Base-by-base conservation (phyloP, 2,888 invertebrate species). In the Melipona bicolor region DNA sequence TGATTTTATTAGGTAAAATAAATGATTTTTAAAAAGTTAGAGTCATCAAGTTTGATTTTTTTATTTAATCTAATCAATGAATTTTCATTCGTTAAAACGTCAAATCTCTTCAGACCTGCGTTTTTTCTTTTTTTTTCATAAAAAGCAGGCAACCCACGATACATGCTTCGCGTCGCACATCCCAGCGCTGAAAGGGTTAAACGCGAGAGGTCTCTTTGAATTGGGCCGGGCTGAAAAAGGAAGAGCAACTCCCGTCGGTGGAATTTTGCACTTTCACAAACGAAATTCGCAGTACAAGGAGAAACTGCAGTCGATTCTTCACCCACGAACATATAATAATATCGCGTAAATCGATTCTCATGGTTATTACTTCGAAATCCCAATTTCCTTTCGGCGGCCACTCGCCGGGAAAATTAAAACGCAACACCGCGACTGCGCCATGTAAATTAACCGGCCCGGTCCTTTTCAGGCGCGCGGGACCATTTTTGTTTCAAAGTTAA, bases 1-100 rank as follows among this genome's bases (percentile, higher is more conserved):
- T 81, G 87, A 87, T 90, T 91, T 90, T 91, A 91, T 90, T 83
- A 49, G 52, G 24, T 27, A n/a, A n/a, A n/a, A 32, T 32, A 4
- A 32, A 4, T 4, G 4, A 32, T 32, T 32, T 32, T 32, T 32
- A 27, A 27, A 27, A 27, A 27, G 32, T 32, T 32, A 4, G 0
- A 32, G 32, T 32, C 4, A 32, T 32, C 32, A 32, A 32, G 32
- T 32, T 32, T 32, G 32, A 4, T 32, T 32, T 27, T 32, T 32
- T 32, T 0, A 32, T 32, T 32, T 32, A 32, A 1, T 27, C 32
- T 4, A 32, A 32, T 32, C 4, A 32, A 32, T 32, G 4, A 32
- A 32, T 32, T 32, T 32, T 32, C 32, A 32, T 32, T 32, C 32
- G 32, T 32, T 32, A 0, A 32, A 32, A 32, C 32, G 0, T 32